phyloP scores from a whole-genome alignment of 2,113 vertebrate genomes.

The Cryptoleucopteryx plumbea region DNA sequence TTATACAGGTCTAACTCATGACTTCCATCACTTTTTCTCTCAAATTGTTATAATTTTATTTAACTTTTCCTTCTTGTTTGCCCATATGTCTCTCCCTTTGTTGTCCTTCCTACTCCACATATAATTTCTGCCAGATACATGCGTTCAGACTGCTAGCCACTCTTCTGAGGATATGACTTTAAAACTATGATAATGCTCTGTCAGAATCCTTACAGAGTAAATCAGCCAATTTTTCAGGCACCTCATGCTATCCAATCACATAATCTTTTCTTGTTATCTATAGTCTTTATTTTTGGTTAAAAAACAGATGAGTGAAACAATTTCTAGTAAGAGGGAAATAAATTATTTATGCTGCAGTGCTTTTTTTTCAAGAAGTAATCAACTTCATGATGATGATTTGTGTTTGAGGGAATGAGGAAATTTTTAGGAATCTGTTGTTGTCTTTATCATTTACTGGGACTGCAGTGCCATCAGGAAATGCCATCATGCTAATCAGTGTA shows the following conservation, averaged over 20 bases:
- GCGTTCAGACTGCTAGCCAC: rapidly evolving
- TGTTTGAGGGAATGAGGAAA: not conserved
- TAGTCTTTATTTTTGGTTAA: not conserved
- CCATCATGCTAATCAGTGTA: not conserved
- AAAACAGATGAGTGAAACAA: not conserved
- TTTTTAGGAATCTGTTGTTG: not conserved
- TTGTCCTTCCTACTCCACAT: not conserved
- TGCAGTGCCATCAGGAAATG: not conserved
- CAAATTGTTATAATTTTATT: not conserved
- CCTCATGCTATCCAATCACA: not conserved
- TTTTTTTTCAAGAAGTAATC: not conserved
- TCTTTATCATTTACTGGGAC: not conserved
- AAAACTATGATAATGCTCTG: not conserved
- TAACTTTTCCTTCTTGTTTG: not conserved
- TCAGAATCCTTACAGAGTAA: not conserved
- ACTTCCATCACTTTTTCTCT: not conserved
- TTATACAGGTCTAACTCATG: not conserved
- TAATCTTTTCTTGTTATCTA: not conserved
- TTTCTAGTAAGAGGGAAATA: not conserved
- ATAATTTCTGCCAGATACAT: not conserved
- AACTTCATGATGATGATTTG: not conserved
- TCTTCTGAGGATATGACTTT: not conserved
- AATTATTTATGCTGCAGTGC: not conserved
- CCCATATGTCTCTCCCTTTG: not conserved
- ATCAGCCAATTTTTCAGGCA: not conserved